phyloP scores from a whole-genome alignment of 2,113 vertebrate genomes.

The Holacanthus passer region DNA sequence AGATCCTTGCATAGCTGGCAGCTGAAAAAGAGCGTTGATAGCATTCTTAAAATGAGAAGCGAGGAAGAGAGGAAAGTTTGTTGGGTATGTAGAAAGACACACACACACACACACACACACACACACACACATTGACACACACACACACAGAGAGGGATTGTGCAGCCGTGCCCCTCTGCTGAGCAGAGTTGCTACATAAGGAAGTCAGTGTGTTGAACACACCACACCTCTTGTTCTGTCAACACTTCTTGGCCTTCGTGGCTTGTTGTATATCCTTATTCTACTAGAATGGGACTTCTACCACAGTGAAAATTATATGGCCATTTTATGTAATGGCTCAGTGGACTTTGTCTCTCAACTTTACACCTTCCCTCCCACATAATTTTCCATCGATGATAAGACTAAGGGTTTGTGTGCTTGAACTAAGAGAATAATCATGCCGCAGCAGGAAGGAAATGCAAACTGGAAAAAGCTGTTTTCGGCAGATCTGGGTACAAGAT shows the following conservation, averaged over 20 bases:
- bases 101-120: constrained; percentile 33
- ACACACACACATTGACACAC: constrained; percentile 9
- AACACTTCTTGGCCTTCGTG: not conserved
- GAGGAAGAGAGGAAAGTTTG: constrained; percentile 2
- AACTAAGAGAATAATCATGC: not conserved
- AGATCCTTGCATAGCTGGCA: not conserved
- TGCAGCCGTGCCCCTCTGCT: constrained; percentile 30
- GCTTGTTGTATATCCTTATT: not conserved
- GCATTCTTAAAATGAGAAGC: constrained; percentile 13
- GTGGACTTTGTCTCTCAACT: constrained; percentile 8
- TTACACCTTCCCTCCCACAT: not conserved
- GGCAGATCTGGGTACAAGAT: not conserved
- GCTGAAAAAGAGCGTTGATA: constrained; percentile 2
- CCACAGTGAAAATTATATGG: not conserved
- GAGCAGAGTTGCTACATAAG: constrained; percentile 52
- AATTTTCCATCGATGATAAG: not conserved
- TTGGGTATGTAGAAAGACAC: not conserved
- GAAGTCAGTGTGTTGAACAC: constrained; percentile 65
- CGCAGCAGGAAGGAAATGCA: not conserved
- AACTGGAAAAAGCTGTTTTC: not conserved
- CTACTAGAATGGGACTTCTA: not conserved
- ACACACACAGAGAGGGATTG: constrained; percentile 57
- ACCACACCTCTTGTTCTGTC: constrained; percentile 38
- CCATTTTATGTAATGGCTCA: not conserved
- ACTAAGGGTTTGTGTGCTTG: not conserved